These are phyloP conservation scores for Ceratina japonica DNA, from an alignment of 1,140 invertebrate genomes.

Conservation along the genomic window DNA sequence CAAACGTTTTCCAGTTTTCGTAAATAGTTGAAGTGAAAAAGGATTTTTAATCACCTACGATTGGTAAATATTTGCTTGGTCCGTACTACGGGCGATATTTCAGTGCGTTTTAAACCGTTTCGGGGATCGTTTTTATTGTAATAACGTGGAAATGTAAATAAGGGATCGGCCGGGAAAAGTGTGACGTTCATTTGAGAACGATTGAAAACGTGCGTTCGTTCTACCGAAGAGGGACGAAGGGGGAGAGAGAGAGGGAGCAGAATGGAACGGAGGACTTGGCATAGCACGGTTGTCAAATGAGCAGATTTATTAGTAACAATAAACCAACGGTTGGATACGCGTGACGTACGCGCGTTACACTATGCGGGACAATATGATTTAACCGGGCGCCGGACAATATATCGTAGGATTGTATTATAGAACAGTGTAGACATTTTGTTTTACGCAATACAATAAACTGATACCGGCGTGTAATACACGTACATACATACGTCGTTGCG, in stretches of 20 bases:
- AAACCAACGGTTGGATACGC: slow-evolving; percentile 30
- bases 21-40: neutral
- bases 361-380: slow-evolving; percentile 20
- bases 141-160: slow-evolving; percentile 29
- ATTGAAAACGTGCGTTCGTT: neutral
- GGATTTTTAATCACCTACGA: slow-evolving; percentile 18
- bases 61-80: slow-evolving; percentile 12
- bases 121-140: slow-evolving; percentile 27
- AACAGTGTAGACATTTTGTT: slow-evolving; percentile 12
- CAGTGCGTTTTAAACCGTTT: neutral
- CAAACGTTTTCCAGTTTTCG: no score
- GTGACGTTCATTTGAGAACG: neutral
- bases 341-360: slow-evolving; percentile 25
- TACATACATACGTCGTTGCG: neutral
- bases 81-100: neutral
- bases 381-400: neutral
- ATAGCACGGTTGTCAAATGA: slow-evolving; percentile 34
- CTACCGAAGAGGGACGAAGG: neutral
- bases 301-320: slow-evolving; percentile 42
- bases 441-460: neutral
- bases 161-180: neutral
- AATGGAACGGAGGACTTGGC: neutral
- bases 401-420: neutral
- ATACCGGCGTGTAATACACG: neutral
- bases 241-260: neutral